Evolutionary conservation across 2,888 invertebrate species (phyloP).

Genomic region (Coleophora deauratella): DNA sequence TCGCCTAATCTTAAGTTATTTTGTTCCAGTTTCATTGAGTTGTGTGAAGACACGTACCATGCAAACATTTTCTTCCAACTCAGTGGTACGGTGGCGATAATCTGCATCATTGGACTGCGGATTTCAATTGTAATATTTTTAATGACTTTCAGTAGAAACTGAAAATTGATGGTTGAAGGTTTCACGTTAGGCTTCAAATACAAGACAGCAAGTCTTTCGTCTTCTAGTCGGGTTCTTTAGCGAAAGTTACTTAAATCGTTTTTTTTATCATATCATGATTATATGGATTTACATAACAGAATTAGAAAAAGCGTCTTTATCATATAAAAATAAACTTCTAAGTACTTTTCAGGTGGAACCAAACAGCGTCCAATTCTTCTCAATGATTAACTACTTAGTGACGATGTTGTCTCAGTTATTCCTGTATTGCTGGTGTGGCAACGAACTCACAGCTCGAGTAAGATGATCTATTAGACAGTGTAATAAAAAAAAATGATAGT

Average conservation of each 20-base stretch:
- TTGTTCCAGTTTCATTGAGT: slow-evolving; percentile 56
- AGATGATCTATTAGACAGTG: background rate
- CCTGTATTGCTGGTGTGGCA: slow-evolving; percentile 71
- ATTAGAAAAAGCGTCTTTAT: too few relatives aligned
- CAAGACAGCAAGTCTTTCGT: too few relatives aligned
- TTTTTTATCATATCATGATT: too few relatives aligned
- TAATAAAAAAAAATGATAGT: too few relatives aligned
- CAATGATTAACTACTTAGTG: slow-evolving; percentile 53
- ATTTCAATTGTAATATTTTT: slow-evolving; percentile 45
- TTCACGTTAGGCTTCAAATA: too few relatives aligned
- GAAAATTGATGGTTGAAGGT: too few relatives aligned
- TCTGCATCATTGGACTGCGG: slow-evolving; percentile 58
- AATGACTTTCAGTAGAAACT: background rate
- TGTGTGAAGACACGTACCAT: slow-evolving; percentile 64
- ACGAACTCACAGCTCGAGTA: slow-evolving; percentile 58
- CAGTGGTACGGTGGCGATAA: slow-evolving; percentile 59
- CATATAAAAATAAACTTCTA: background rate
- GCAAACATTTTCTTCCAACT: slow-evolving; percentile 70
- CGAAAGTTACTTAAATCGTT: too few relatives aligned
- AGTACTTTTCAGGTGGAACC: slow-evolving; percentile 34
- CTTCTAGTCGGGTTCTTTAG: too few relatives aligned
- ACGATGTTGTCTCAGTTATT: slow-evolving; percentile 70
- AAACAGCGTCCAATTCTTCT: slow-evolving; percentile 57
- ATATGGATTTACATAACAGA: too few relatives aligned
- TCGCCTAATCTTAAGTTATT: background rate